Conservation (phyloP, 2,113 vertebrate genomes). For the Asarcornis scutulata region DNA sequence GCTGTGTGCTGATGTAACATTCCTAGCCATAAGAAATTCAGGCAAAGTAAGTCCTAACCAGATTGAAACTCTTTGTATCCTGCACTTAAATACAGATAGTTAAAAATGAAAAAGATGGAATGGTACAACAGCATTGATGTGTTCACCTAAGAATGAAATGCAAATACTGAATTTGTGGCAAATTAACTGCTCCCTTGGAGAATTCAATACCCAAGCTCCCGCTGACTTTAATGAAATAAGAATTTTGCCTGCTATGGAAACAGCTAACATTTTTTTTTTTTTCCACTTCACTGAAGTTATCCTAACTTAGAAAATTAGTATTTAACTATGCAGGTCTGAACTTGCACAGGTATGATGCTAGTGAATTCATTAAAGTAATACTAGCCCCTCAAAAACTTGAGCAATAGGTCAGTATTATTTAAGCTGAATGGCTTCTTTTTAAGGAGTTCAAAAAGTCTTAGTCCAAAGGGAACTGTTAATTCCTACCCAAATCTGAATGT, state of each 20-base stretch:
- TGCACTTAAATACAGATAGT: not conserved
- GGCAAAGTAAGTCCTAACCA: not conserved
- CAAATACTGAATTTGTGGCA: not conserved
- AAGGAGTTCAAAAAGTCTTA: not conserved
- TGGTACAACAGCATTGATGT: not conserved
- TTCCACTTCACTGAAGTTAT: not conserved
- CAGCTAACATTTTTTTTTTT: not conserved
- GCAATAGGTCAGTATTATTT: not conserved
- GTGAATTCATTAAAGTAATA: not conserved
- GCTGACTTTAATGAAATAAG: not conserved
- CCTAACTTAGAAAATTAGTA: not conserved
- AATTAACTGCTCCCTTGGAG: not conserved
- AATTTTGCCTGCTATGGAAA: not conserved
- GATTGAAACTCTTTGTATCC: not conserved
- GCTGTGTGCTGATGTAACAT: not conserved
- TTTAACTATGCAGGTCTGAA: not conserved
- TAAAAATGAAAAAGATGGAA: not conserved
- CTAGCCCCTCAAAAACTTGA: not conserved
- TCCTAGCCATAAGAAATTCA: not conserved
- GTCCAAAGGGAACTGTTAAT: conserved; percentile 4
- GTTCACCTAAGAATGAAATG: not conserved
- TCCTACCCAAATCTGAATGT: not conserved
- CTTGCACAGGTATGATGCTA: not conserved
- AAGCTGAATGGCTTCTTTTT: not conserved
- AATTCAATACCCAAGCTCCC: not conserved